A percentile compares a stretch with the other conserved stretches of the same genome.
Evolutionary conservation across 2,113 vertebrate species (phyloP).

Genomic region (Thunnus maccoyii): DNA sequence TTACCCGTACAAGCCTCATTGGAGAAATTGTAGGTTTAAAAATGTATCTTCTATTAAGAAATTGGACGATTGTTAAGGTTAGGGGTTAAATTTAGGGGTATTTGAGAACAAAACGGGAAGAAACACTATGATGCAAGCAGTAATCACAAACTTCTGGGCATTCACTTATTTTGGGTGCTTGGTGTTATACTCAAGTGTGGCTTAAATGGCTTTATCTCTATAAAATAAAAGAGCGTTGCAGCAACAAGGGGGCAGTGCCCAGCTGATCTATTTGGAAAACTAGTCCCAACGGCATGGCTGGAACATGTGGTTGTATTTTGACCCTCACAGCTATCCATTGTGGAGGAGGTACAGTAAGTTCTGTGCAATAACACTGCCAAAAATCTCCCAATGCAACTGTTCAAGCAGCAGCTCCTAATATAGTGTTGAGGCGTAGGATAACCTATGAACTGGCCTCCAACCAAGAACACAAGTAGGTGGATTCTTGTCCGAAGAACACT

Average conservation of each 20-base stretch:
- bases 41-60: too few species aligned
- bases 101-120: background rate
- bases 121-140: background rate
- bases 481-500: constrained; percentile 53
- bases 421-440: constrained; percentile 55
- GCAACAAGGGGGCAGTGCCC: constrained; percentile 48
- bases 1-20: too few species aligned
- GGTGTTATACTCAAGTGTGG: background rate
- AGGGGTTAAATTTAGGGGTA: background rate
- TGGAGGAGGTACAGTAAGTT: constrained; percentile 57
- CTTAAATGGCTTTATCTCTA: constrained; percentile 23
- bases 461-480: constrained; percentile 77
- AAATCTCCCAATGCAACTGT: constrained; percentile 40
- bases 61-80: background rate
- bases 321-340: constrained; percentile 53
- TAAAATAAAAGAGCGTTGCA: background rate
- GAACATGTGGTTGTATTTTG: constrained; percentile 42
- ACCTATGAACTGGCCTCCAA: constrained; percentile 78
- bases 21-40: too few species aligned
- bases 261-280: constrained; percentile 14
- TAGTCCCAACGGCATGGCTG: constrained; percentile 12
- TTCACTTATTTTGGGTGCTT: background rate
- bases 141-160: constrained; percentile 11
- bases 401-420: constrained; percentile 21
- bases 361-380: constrained; percentile 48